phyloP scores from a whole-genome alignment of 2,113 vertebrate species.

The Tylochromis polylepis region DNA sequence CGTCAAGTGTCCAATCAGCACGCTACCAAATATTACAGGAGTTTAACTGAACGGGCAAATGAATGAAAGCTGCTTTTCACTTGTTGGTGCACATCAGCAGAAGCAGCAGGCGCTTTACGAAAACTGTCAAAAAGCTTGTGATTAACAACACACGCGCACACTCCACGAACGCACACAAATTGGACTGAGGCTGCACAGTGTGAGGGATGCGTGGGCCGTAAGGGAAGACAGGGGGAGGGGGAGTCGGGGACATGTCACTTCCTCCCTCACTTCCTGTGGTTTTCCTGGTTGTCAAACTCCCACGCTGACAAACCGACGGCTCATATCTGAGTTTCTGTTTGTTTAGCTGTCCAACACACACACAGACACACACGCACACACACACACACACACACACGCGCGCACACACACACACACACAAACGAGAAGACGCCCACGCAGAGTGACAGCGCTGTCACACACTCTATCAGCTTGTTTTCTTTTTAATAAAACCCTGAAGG shows the following conservation, averaged over 20 bases:
- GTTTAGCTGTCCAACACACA: neutral
- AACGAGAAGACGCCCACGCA: neutral
- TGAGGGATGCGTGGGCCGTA: conserved; percentile 7
- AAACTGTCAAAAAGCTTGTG: neutral
- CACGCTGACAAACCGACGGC: conserved; percentile 11
- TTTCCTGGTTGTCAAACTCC: conserved; percentile 52
- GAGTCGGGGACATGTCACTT: conserved; percentile 44
- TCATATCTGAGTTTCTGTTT: conserved; percentile 22
- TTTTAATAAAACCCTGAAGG: neutral
- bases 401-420: neutral
- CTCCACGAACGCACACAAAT: neutral
- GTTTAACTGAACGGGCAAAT: neutral
- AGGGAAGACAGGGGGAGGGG: neutral
- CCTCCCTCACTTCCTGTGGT: conserved; percentile 62
- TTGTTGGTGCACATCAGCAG: neutral
- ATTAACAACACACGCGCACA: neutral
- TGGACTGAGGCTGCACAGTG: neutral
- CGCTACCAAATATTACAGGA: no score
- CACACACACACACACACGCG: neutral
- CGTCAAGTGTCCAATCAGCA: neutral
- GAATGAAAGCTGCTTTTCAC: neutral
- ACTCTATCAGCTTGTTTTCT: neutral
- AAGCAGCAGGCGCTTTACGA: neutral
- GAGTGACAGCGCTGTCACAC: neutral
- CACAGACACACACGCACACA: neutral